A percentile compares a stretch with the other conserved stretches of the same genome.
Evolutionary conservation across 92 coral and sea anemone genomes (phyloP).

Genomic region (Palythoa heliodiscus): DNA sequence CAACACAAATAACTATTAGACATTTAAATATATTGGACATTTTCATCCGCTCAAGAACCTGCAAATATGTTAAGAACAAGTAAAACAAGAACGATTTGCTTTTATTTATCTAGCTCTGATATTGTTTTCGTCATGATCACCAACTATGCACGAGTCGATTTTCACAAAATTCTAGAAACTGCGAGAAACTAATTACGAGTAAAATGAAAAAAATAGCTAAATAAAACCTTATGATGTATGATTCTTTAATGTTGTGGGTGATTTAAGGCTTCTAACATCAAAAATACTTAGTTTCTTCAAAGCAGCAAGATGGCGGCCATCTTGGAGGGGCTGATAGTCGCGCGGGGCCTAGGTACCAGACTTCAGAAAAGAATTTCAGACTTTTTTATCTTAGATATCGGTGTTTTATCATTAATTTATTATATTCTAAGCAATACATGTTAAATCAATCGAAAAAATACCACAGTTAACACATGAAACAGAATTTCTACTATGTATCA

Average conservation of each 20-base stretch:
- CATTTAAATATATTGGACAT: slow-evolving; percentile 22
- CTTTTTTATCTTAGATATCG: slow-evolving; percentile 20
- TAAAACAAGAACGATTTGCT: neutral
- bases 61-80: slow-evolving; percentile 34
- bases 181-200: slow-evolving; percentile 26
- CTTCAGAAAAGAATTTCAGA: slow-evolving; percentile 19
- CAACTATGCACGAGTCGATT: slow-evolving; percentile 24
- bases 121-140: slow-evolving; percentile 28
- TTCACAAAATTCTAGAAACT: slow-evolving; percentile 22
- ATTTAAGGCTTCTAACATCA: neutral
- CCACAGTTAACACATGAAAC: slow-evolving; percentile 13
- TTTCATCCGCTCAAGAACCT: slow-evolving; percentile 19
- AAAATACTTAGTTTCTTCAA: slow-evolving; percentile 12
- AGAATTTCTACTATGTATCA: neutral
- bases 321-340: slow-evolving; percentile 23
- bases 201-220: slow-evolving; percentile 18
- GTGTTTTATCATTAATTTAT: slow-evolving; percentile 1
- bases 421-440: slow-evolving; percentile 1
- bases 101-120: slow-evolving; percentile 25
- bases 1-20: slow-evolving; percentile 27
- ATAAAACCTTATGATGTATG: slow-evolving; percentile 19
- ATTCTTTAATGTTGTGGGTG: neutral
- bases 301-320: slow-evolving; percentile 20
- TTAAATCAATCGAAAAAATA: slow-evolving; percentile 20
- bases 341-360: slow-evolving; percentile 28